Conservation (phyloP, 2,113 vertebrate genomes). For the Eubucco bourcierii region DNA sequence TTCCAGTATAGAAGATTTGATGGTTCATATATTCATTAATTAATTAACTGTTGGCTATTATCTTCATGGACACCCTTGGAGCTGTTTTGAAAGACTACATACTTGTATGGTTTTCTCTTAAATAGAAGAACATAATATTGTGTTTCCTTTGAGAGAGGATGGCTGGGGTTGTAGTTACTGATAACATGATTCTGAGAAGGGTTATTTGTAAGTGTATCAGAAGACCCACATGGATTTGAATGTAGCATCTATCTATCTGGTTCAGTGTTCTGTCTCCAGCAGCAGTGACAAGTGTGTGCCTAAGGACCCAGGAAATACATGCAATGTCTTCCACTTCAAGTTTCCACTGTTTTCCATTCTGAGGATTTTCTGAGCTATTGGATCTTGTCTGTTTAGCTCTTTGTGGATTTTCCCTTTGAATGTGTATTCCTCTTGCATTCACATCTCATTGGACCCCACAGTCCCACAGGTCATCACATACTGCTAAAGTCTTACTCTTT, state of each 20-base stretch:
- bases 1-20: slow-evolving; percentile 9
- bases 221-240: background rate
- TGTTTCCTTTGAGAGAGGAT: background rate
- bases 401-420: background rate
- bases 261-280: background rate
- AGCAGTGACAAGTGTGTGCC: background rate
- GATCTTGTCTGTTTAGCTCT: background rate
- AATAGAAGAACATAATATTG: background rate
- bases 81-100: background rate
- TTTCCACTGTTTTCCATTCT: background rate
- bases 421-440: background rate
- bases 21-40: slow-evolving; percentile 13
- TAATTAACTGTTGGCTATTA: background rate
- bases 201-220: background rate
- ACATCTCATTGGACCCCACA: background rate
- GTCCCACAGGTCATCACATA: background rate
- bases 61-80: background rate
- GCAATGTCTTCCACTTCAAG: background rate
- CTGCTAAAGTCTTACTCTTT: background rate
- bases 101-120: background rate
- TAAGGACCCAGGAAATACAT: background rate
- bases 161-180: background rate
- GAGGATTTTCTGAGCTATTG: background rate
- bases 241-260: background rate
- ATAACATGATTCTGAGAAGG: background rate